These are phyloP conservation scores for Halcyon leucocephala DNA, from an alignment of 2,797 vertebrate genomes.

Conservation along the genomic window DNA sequence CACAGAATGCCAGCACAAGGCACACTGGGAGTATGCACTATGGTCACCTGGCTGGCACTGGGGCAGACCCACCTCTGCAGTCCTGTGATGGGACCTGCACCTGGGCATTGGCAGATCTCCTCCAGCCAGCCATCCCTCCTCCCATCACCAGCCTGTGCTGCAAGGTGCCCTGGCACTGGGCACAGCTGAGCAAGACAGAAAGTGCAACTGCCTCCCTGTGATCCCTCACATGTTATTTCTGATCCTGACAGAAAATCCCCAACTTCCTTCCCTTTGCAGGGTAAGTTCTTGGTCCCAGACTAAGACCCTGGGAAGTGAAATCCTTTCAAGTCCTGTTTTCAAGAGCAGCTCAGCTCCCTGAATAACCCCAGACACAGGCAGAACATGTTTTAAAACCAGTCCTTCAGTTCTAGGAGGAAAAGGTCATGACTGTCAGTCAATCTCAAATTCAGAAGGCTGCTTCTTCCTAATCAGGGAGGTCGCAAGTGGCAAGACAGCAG, in stretches of 20 bases:
- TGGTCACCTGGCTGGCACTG: neutral
- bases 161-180: rapidly evolving
- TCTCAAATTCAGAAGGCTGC: slow-evolving; percentile 11
- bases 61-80: neutral
- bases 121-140: neutral
- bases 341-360: neutral
- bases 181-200: neutral
- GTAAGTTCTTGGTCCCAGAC: neutral
- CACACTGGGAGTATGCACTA: neutral
- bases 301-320: neutral
- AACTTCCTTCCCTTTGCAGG: neutral
- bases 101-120: rapidly evolving
- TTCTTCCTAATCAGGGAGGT: neutral
- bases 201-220: neutral
- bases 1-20: neutral
- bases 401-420: slow-evolving; percentile 18
- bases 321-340: slow-evolving; percentile 23
- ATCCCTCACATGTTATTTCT: neutral
- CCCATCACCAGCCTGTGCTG: neutral
- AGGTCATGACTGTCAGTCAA: slow-evolving; percentile 29
- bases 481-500: no score
- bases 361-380: neutral
- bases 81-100: neutral
- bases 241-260: neutral
- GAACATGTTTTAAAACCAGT: neutral